A percentile compares a stretch with the other conserved stretches of the same genome.
phyloP scores from a whole-genome alignment of 2,797 vertebrate species.

The Sebastes elongatus region DNA sequence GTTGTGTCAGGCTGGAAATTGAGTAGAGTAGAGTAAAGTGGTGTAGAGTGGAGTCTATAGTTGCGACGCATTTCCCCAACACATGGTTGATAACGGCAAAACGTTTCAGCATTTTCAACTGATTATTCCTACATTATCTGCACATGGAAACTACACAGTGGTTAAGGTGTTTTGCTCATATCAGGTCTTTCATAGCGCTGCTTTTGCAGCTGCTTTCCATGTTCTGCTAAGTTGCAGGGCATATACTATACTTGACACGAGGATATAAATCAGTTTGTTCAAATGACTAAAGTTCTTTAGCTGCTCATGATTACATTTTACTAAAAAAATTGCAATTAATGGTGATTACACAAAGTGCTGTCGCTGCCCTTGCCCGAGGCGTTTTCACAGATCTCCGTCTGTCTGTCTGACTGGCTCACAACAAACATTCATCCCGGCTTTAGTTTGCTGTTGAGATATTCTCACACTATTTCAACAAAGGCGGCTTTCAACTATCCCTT shows the following conservation, averaged over 20 bases:
- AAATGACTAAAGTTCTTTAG: background rate
- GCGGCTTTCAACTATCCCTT: background rate
- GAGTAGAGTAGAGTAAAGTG: background rate
- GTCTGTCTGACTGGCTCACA: constrained; percentile 4
- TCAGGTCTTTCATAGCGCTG: background rate
- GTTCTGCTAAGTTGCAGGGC: background rate
- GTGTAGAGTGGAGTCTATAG: background rate
- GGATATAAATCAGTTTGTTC: constrained; percentile 6
- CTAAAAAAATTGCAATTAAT: constrained; percentile 3
- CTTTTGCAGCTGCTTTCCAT: background rate
- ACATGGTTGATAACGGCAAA: background rate
- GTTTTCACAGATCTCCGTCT: background rate
- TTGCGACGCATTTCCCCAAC: background rate
- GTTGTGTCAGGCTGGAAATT: background rate
- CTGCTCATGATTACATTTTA: background rate
- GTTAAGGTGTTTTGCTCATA: background rate
- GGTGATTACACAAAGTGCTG: constrained; percentile 5
- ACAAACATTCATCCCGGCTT: constrained; percentile 8
- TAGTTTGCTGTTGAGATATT: constrained; percentile 24
- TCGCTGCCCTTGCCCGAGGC: background rate
- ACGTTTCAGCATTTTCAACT: background rate
- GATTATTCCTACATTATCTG: background rate
- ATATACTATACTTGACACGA: background rate
- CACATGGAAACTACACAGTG: background rate
- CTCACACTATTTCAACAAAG: constrained; percentile 23